These are phyloP conservation scores for Ormyrus nitidulus DNA, from an alignment of 2,888 invertebrate species.

Conservation along the genomic window DNA sequence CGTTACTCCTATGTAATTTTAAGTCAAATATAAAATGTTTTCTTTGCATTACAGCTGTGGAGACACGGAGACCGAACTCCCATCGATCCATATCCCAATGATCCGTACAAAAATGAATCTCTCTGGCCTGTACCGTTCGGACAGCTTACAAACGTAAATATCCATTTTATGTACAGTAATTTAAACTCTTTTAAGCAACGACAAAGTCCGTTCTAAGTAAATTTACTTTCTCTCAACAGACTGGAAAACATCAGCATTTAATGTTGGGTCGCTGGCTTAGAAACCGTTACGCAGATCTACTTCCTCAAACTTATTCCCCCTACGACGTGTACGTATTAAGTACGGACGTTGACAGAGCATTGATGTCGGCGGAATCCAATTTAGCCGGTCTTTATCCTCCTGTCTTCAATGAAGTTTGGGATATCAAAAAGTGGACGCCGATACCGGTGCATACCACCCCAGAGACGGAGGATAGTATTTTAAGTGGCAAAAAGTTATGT, in stretches of 20 bases:
- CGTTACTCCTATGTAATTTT: no score
- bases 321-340: slow-evolving; percentile 82
- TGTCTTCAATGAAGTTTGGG: slow-evolving; percentile 79
- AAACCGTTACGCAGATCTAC: slow-evolving; percentile 81
- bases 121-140: slow-evolving; percentile 92
- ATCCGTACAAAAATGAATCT: slow-evolving; percentile 85
- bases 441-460: slow-evolving; percentile 86
- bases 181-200: not conserved
- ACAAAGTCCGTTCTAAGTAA: slow-evolving; percentile 4
- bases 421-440: slow-evolving; percentile 84
- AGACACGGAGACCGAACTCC: slow-evolving; percentile 95
- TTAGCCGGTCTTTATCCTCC: slow-evolving; percentile 88
- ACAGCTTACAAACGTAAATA: slow-evolving; percentile 87
- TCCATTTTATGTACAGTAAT: not conserved
- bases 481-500: slow-evolving; percentile 82
- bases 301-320: slow-evolving; percentile 78
- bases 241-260: slow-evolving; percentile 86
- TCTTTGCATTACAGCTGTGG: slow-evolving; percentile 77
- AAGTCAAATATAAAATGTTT: not conserved
- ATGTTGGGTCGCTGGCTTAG: slow-evolving; percentile 86
- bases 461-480: slow-evolving; percentile 80
- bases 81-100: slow-evolving; percentile 86
- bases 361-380: slow-evolving; percentile 91
- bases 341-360: slow-evolving; percentile 91
- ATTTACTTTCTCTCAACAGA: slow-evolving; percentile 72